These are phyloP conservation scores for Ectobius pallidus DNA, from an alignment of 2,888 invertebrate species.

Conservation along the genomic window DNA sequence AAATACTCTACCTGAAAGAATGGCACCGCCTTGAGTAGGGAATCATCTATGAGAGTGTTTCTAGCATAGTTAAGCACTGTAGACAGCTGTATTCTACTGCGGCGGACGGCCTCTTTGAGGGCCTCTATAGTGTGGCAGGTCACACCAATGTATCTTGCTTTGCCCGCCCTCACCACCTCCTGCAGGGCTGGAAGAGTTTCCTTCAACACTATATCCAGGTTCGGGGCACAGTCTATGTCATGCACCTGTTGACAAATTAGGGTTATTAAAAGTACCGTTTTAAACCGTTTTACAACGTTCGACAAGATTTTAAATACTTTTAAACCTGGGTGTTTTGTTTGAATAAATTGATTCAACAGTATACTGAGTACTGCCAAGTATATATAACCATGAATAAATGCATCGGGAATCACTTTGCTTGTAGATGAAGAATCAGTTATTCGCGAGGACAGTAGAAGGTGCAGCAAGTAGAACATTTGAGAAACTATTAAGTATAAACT, in stretches of 20 bases:
- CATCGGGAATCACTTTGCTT: too few species aligned
- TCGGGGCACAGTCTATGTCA: conserved; percentile 86
- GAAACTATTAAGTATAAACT: too few species aligned
- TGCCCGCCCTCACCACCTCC: conserved; percentile 69
- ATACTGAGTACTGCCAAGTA: too few species aligned
- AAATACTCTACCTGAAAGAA: conserved; percentile 80
- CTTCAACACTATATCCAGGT: conserved; percentile 73
- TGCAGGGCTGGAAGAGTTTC: conserved; percentile 87
- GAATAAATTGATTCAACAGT: too few species aligned
- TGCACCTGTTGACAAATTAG: conserved; percentile 88
- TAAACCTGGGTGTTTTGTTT: too few species aligned
- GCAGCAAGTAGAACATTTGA: too few species aligned
- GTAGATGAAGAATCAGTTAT: too few species aligned
- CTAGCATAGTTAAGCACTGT: conserved; percentile 79
- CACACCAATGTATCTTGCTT: conserved; percentile 80
- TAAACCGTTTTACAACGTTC: too few species aligned
- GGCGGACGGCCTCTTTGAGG: conserved; percentile 75
- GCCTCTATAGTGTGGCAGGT: conserved; percentile 84
- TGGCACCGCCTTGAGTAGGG: conserved; percentile 73
- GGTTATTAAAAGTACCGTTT: too few species aligned
- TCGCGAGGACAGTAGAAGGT: too few species aligned
- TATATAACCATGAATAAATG: too few species aligned
- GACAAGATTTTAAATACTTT: too few species aligned
- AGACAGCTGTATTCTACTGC: conserved; percentile 66
- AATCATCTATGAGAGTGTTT: conserved; percentile 79